A percentile compares a stretch with the other conserved stretches of the same genome.
These are phyloP conservation scores for Poecile atricapillus DNA, from an alignment of 2,113 vertebrate genomes.

Conservation along the genomic window DNA sequence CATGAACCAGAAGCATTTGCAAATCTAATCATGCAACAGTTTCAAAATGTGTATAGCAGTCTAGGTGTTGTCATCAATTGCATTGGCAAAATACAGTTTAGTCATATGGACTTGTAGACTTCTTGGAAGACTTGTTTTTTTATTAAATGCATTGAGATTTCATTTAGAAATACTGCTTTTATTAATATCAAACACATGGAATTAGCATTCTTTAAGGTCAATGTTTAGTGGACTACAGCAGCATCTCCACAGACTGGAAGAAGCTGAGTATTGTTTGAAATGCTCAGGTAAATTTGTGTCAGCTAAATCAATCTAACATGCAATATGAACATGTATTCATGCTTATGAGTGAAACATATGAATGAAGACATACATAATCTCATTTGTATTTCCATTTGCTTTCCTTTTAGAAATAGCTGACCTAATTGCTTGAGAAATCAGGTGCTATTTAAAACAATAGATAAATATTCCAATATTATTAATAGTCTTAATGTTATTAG, in stretches of 20 bases:
- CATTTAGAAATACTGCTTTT: neutral
- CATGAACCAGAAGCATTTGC: slow-evolving; percentile 54
- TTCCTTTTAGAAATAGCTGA: neutral
- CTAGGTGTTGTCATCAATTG: neutral
- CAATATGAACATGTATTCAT: neutral
- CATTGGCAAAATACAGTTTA: neutral
- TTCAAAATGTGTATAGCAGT: neutral
- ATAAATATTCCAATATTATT: neutral
- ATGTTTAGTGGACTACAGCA: neutral
- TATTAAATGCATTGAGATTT: neutral
- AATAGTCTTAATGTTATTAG: neutral
- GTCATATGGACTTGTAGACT: neutral
- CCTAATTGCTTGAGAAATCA: neutral
- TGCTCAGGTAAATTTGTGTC: neutral
- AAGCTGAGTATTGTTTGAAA: neutral
- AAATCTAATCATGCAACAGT: slow-evolving; percentile 1
- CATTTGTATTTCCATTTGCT: neutral
- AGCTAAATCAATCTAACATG: neutral
- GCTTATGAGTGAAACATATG: neutral
- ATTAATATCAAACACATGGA: neutral
- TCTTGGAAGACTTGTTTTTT: neutral
- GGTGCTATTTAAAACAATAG: neutral
- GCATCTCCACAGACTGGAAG: neutral
- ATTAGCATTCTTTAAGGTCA: neutral
- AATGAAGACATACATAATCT: neutral